Conservation (phyloP, 1,140 invertebrate genomes). For the Temnothorax curvispinosus region DNA sequence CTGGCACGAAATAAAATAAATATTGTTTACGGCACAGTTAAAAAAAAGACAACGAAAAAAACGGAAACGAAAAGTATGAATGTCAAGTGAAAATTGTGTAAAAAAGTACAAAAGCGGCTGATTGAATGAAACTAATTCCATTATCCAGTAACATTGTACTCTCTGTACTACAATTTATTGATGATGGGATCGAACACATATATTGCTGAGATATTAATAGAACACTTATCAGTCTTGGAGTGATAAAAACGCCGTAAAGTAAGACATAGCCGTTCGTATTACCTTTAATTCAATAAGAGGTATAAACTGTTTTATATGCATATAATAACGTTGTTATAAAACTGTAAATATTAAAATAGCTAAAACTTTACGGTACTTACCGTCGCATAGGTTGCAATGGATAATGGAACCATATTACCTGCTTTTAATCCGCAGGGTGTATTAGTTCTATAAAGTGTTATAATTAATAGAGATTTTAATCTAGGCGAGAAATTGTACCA, state of each 20-base stretch:
- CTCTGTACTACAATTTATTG: not conserved
- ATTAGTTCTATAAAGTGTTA: slow-evolving; percentile 20
- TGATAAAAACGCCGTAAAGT: slow-evolving; percentile 28
- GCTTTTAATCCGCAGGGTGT: slow-evolving; percentile 18
- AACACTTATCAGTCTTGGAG: slow-evolving; percentile 4
- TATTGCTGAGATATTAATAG: not conserved
- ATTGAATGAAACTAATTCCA: not conserved
- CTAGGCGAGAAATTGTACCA: slow-evolving; percentile 9
- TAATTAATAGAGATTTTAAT: slow-evolving; percentile 29
- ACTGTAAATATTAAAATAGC: not conserved
- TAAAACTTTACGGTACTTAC: slow-evolving; percentile 7
- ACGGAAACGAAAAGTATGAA: not conserved
- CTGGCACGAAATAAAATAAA: no score
- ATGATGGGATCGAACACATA: not conserved
- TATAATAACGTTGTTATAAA: not conserved
- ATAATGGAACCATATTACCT: slow-evolving; percentile 37
- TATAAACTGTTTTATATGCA: not conserved
- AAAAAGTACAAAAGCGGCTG: not conserved
- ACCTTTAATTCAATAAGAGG: slow-evolving; percentile 13
- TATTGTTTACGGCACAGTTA: not conserved
- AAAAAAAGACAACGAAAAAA: not conserved
- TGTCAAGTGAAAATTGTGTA: not conserved
- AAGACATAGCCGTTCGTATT: slow-evolving; percentile 14
- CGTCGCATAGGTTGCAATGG: not conserved
- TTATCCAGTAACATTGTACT: not conserved